These are phyloP conservation scores for Oenanthe melanoleuca DNA, from an alignment of 2,113 vertebrate genomes.

Conservation along the genomic window DNA sequence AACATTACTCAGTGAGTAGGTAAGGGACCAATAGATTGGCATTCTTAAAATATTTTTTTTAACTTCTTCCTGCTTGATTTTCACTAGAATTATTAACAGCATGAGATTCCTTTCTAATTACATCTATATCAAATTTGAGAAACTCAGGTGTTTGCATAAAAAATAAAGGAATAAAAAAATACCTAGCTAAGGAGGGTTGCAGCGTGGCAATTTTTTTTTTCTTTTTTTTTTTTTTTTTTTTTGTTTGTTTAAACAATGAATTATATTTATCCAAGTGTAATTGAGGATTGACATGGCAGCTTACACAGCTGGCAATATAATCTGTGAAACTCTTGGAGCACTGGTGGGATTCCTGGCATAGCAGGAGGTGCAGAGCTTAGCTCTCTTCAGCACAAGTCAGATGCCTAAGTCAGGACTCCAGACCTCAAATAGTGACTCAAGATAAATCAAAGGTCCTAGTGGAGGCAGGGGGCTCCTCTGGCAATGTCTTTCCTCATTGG, in stretches of 20 bases:
- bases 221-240: no score
- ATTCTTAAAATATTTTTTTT: not conserved
- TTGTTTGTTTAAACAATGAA: not conserved
- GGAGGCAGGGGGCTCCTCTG: not conserved
- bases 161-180: not conserved
- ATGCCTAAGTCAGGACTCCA: not conserved
- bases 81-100: not conserved
- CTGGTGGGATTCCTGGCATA: not conserved
- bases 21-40: not conserved
- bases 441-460: not conserved
- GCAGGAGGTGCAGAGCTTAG: not conserved
- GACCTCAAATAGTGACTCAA: not conserved
- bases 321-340: not conserved
- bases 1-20: not conserved
- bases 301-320: not conserved
- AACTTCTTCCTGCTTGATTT: not conserved
- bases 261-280: not conserved
- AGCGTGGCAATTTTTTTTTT: fast-evolving
- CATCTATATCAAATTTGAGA: not conserved
- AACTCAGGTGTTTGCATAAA: not conserved
- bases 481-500: not conserved
- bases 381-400: not conserved
- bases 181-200: not conserved
- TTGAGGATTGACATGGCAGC: not conserved
- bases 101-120: not conserved